These are phyloP conservation scores for Benthochromis sp. DNA, from an alignment of 2,113 vertebrate genomes.

Conservation along the genomic window DNA sequence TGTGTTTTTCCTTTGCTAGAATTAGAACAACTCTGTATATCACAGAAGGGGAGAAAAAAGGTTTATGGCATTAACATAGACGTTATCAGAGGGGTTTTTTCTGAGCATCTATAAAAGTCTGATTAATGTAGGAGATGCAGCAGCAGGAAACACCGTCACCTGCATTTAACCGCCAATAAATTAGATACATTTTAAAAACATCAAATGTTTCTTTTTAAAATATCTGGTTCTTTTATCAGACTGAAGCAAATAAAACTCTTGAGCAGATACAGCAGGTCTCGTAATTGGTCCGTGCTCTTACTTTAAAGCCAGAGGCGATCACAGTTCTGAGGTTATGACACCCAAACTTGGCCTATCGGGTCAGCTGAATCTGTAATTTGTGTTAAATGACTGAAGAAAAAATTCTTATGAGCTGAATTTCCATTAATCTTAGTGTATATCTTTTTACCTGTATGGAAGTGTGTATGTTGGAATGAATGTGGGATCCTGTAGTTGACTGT, in stretches of 20 bases:
- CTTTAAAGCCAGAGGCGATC: not conserved
- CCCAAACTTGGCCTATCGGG: not conserved
- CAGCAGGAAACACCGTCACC: not conserved
- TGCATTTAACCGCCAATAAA: not conserved
- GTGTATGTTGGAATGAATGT: not conserved
- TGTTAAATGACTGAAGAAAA: not conserved
- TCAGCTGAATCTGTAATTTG: not conserved
- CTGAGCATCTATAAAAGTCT: not conserved
- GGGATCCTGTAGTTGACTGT: not conserved
- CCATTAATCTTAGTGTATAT: not conserved
- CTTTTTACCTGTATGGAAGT: not conserved
- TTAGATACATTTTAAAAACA: not conserved
- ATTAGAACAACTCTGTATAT: not conserved
- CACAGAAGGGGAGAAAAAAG: not conserved
- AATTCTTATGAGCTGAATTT: not conserved
- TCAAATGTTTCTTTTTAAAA: not conserved
- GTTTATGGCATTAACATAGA: not conserved
- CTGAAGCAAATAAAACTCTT: not conserved
- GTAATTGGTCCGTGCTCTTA: not conserved
- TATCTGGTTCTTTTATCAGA: not conserved
- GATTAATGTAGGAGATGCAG: not conserved
- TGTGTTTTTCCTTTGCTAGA: not conserved
- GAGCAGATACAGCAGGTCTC: not conserved
- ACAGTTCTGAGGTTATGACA: not conserved
- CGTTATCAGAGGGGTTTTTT: accelerated